Base-by-base conservation (phyloP, 2,113 vertebrate genomes). In the Neotragus moschatus region DNA sequence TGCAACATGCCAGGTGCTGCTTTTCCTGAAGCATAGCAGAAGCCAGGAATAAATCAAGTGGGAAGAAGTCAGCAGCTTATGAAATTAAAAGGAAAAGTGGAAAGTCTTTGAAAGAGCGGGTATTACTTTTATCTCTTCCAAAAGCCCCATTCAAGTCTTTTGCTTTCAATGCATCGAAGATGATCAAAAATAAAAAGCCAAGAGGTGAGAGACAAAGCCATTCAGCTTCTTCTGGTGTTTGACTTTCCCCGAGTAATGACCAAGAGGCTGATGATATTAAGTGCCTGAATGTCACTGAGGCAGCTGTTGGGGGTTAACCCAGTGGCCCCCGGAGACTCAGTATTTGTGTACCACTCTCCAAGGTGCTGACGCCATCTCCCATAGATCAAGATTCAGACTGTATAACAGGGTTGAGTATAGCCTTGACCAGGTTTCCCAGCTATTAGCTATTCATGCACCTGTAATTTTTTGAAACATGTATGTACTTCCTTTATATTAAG, bases 11-110 rank as follows among this genome's bases (percentile, higher is more conserved):
- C 98, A 98, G 97, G 97, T 93, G 45, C 70, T 96, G 87, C 91
- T 84, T 96, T 94, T 89, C 97, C 92, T 60, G 95, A 91, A 88
- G 87, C 95, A 28, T 28, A 53, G 36, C 89, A 53, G 3, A 63
- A 93, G 95, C 97, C 92, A 97, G 87, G 91, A 97, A 96, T 98
- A 97, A 97, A 97, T 84, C 93, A 96, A 96, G 97, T 96, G 91
- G 96, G 93, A 97, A 96, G 97, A 92, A 95, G 61, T 58, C 73
- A 90, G 56, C 53, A 49, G 66, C 92, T 97, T 93, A 84, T 66
- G 87, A 96, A 93, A 95, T 90, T 36, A 79, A 94, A 73, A 82
- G 73, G 55, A 84, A 49, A 93, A 84, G 47, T 19, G 25, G 60
- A 5, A 30, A 39, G 39, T 43, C 79, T n/a, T 60, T 58, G 39